A percentile compares a stretch with the other conserved stretches of the same genome.
Conservation (phyloP, 2,113 vertebrate species). For the Motacilla alba region DNA sequence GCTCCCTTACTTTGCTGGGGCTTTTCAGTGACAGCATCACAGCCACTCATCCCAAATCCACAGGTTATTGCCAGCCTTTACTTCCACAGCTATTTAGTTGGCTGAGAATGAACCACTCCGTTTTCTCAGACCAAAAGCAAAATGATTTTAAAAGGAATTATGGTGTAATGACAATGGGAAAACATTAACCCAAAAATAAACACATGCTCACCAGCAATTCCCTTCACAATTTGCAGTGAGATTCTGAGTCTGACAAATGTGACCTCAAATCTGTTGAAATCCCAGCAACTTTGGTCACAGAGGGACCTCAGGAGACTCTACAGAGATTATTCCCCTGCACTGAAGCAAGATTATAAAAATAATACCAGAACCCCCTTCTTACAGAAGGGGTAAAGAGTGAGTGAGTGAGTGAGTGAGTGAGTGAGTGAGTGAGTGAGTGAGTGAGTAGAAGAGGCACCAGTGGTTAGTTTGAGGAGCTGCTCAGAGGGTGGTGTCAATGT, state of each 20-base stretch:
- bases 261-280: not conserved
- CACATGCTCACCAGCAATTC: not conserved
- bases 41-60: not conserved
- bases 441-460: not conserved
- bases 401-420: not conserved
- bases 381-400: not conserved
- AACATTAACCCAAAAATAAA: not conserved
- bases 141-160: not conserved
- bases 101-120: not conserved
- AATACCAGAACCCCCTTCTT: not conserved
- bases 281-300: not conserved
- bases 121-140: not conserved
- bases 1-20: rapidly evolving
- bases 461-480: not conserved
- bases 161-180: not conserved
- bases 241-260: not conserved
- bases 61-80: not conserved
- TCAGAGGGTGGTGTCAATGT: not conserved
- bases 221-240: not conserved
- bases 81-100: not conserved
- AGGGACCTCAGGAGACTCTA: not conserved
- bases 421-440: not conserved
- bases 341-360: not conserved
- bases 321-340: not conserved
- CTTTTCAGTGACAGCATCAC: not conserved